Conservation (phyloP, 23 tunicate species). For the Trididemnum miniatum region DNA sequence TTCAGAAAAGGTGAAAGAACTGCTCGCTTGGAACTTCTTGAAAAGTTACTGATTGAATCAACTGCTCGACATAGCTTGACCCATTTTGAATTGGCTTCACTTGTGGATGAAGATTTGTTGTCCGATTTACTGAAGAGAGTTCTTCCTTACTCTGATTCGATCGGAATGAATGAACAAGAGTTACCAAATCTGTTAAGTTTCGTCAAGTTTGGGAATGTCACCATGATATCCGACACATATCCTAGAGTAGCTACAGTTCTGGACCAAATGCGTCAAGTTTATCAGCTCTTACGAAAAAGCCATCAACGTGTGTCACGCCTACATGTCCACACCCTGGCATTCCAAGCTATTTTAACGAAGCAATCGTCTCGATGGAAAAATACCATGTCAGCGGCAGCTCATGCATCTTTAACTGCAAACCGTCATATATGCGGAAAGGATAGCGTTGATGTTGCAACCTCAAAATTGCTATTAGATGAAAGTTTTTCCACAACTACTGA, state of each 20-base stretch:
- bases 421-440: constrained; percentile 88
- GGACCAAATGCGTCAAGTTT: constrained; percentile 75
- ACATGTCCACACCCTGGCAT: constrained; percentile 95
- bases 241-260: constrained; percentile 89
- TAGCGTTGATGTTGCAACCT: constrained; percentile 49
- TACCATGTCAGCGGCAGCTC: constrained; percentile 94
- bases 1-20: constrained; percentile 60
- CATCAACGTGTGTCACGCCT: constrained; percentile 54
- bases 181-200: constrained; percentile 82
- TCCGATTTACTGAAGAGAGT: constrained; percentile 51
- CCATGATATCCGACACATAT: constrained; percentile 59
- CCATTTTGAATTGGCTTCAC: constrained; percentile 95
- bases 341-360: constrained; percentile 93
- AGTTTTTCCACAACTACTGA: constrained; percentile 64
- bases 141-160: constrained; percentile 79
- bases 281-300: constrained; percentile 39
- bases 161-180: constrained; percentile 98
- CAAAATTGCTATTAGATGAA: constrained; percentile 73
- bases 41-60: constrained; percentile 55
- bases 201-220: constrained; percentile 62
- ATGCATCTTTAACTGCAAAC: constrained; percentile 90
- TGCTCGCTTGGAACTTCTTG: constrained; percentile 34
- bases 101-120: constrained; percentile 76
- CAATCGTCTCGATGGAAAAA: constrained; percentile 73
- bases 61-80: constrained; percentile 35